Percentiles rank a stretch among this genome's conserved stretches.
phyloP scores from a whole-genome alignment of 1,140 invertebrate species.

The Dendroctonus valens region DNA sequence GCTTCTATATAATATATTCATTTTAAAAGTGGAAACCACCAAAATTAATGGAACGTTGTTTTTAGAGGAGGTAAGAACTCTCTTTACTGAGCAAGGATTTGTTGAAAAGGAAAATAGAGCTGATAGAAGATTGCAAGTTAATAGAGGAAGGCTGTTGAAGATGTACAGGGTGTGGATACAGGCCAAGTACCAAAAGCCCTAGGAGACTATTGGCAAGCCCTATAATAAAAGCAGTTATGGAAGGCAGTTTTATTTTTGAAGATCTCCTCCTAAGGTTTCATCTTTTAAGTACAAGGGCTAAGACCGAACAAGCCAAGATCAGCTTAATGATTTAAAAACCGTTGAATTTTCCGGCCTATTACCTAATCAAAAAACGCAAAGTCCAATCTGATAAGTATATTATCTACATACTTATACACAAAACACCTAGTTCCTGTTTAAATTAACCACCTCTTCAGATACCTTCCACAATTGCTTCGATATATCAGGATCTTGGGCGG shows the following conservation, averaged over 20 bases:
- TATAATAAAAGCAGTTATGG: too few relatives aligned
- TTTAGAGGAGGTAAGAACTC: constrained; percentile 73
- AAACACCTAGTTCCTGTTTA: neutral
- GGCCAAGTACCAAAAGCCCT: constrained; percentile 81
- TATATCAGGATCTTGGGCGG: constrained; percentile 23
- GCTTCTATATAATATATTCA: too few relatives aligned
- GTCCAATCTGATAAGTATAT: too few relatives aligned
- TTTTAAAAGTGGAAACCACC: neutral
- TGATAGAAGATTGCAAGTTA: constrained; percentile 92
- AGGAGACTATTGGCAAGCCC: too few relatives aligned
- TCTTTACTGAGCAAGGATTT: constrained; percentile 77
- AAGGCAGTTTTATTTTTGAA: too few relatives aligned
- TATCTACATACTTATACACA: too few relatives aligned
- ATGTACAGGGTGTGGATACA: constrained; percentile 99
- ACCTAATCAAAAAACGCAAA: too few relatives aligned
- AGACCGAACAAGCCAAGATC: too few relatives aligned
- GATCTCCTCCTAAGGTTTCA: too few relatives aligned
- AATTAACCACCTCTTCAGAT: constrained; percentile 38
- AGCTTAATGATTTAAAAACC: too few relatives aligned
- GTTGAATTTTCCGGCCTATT: too few relatives aligned
- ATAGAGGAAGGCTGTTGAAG: constrained; percentile 87
- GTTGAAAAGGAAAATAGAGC: constrained; percentile 80
- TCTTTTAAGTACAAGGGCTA: too few relatives aligned
- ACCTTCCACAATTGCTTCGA: constrained; percentile 32
- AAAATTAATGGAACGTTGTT: constrained; percentile 16